Conservation (phyloP, 2,888 invertebrate genomes). For the Ectemnius continuus region DNA sequence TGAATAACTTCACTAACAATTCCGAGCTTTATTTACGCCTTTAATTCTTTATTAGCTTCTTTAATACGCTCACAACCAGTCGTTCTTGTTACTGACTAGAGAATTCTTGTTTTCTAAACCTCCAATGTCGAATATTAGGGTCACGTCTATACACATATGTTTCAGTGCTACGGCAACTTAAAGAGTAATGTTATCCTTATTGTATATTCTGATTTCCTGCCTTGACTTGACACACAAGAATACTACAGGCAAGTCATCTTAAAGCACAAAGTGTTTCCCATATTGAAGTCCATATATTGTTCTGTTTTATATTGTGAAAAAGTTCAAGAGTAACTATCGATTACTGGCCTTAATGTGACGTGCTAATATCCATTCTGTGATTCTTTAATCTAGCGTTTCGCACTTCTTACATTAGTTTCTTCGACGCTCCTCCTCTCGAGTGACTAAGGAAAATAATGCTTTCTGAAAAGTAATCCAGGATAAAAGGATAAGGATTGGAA, state of each 20-base stretch:
- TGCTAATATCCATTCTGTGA: not conserved
- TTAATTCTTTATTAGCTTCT: conserved; percentile 9
- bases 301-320: too few relatives aligned
- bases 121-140: not conserved
- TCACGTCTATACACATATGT: not conserved
- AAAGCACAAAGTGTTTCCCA: conserved; percentile 3
- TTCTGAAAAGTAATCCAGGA: not conserved
- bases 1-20: conserved; percentile 11
- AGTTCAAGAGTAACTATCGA: not conserved
- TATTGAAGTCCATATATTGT: too few relatives aligned
- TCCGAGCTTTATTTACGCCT: conserved; percentile 27
- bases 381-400: not conserved
- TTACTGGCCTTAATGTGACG: not conserved
- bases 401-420: too few relatives aligned
- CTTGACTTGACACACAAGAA: not conserved
- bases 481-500: conserved; percentile 1
- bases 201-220: not conserved
- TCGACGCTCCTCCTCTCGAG: too few relatives aligned
- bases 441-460: too few relatives aligned
- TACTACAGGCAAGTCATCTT: conserved; percentile 7
- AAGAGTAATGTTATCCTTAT: too few relatives aligned
- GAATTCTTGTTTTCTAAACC: conserved; percentile 7
- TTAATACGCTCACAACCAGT: conserved; percentile 5
- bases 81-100: conserved; percentile 5
- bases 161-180: too few relatives aligned